Evolutionary conservation across 2,797 vertebrate species (phyloP).

Genomic region (Sebastes oblongus): DNA sequence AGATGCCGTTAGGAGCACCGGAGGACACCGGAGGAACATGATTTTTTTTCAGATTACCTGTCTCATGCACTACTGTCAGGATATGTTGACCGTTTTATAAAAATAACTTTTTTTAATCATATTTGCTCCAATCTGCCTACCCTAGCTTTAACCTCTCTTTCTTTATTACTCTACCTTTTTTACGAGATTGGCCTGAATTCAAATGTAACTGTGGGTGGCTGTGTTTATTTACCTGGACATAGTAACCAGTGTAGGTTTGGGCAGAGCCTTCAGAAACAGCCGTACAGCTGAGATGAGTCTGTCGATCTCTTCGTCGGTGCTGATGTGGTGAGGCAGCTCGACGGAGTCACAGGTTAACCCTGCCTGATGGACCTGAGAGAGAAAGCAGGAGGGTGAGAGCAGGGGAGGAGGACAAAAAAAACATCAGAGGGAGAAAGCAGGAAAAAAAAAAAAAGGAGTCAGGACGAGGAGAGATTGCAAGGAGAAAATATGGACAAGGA

Average conservation of each 20-base stretch:
- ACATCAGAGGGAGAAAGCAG: not conserved
- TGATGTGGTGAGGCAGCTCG: constrained; percentile 95
- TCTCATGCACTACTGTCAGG: too few species aligned
- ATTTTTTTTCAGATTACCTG: too few species aligned
- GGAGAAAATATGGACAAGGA: not conserved
- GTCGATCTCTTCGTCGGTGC: constrained; percentile 88
- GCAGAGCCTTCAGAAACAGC: constrained; percentile 82
- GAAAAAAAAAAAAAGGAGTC: not conserved
- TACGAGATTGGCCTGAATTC: not conserved
- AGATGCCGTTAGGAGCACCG: too few species aligned
- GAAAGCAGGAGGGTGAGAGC: not conserved
- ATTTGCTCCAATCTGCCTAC: too few species aligned
- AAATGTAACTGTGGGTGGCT: not conserved
- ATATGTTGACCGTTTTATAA: too few species aligned
- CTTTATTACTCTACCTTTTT: not conserved
- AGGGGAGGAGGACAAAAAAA: not conserved
- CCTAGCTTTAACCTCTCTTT: not conserved
- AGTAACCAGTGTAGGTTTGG: constrained; percentile 91
- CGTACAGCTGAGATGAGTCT: constrained; percentile 82
- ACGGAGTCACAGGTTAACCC: constrained; percentile 94
- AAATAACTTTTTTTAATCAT: too few species aligned
- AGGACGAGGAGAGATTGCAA: not conserved
- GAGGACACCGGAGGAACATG: too few species aligned
- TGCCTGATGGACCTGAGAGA: constrained; percentile 91
- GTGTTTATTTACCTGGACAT: constrained; percentile 84